Evolutionary conservation across 2,113 vertebrate species (phyloP), one percentile per base, ranked within the genome.

Genomic region (Grammomys surdaster): DNA sequence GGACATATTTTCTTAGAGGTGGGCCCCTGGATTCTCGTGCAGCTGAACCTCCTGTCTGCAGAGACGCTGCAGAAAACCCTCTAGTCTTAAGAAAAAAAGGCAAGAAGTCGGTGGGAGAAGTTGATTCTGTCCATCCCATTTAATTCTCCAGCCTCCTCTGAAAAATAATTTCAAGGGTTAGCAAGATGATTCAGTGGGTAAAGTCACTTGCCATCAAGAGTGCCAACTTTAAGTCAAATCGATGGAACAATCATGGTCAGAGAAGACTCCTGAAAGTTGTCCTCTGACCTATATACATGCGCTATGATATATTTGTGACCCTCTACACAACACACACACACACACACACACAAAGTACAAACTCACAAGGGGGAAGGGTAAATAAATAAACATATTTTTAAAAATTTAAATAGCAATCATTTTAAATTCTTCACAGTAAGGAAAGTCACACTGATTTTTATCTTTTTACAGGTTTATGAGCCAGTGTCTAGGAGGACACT

Each of bases 1-100:
- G 22, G 13, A 87, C 46, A 63, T 11, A 77, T 88, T 93, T 81
- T 93, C 40, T 84, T 33, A 14, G 69, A 86, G 36, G 40, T 24
- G 8, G 43, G 67, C 7, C 72, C 26, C 48, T 60, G 24, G 4
- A 28, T 43, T 3, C 7, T 33, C 33, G 26, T 11, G 8, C 12
- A 5, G 1, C 3, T 3, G 2, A 8, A 10, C 1, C 19, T 40
- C 17, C 3, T 12, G 0, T 16, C 60, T 73, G 1, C 0, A 2
- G 8, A 31, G 7, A 36, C 26, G 26, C 8, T 70, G 48, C 22
- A 56, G 54, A 92, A 22, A 19, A 87, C 3, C n/a, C 40, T 70
- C 26, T 0, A 48, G 8, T 51, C 48, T 94, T 51, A 89, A 65
- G 76, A 69, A 6, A 48, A 40, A 82, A 36, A 54, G 6, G 60